Percentiles rank a stretch among this genome's conserved stretches.
Conservation (phyloP, 2,113 vertebrate genomes). For the Syngnathus typhle region DNA sequence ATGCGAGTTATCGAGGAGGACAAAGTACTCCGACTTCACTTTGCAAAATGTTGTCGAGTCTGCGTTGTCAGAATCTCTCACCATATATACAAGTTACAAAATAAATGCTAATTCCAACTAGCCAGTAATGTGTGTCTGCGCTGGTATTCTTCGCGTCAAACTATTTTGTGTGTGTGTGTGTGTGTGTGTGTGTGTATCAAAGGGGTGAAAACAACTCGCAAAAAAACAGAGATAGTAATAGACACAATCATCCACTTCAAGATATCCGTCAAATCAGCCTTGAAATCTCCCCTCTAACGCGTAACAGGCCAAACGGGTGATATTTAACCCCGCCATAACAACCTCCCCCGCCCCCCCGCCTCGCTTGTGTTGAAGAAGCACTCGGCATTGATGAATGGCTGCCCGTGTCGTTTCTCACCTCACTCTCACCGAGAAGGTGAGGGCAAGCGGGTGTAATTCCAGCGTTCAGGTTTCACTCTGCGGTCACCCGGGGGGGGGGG, state of each 20-base stretch:
- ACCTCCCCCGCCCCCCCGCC: background rate
- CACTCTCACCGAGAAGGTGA: conserved; percentile 41
- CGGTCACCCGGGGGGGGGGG: conserved; percentile 44
- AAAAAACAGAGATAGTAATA: too few species aligned
- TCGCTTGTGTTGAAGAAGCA: conserved; percentile 40
- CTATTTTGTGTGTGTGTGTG: too few species aligned
- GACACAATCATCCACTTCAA: too few species aligned
- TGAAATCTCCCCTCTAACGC: too few species aligned
- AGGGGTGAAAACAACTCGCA: too few species aligned
- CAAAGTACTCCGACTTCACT: background rate
- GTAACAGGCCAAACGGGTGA: too few species aligned
- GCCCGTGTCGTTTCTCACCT: conserved; percentile 32
- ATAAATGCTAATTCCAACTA: too few species aligned
- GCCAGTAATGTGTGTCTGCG: too few species aligned
- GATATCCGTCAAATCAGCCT: too few species aligned
- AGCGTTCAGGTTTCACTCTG: conserved; percentile 70
- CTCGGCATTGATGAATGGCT: conserved; percentile 38
- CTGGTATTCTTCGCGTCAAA: too few species aligned
- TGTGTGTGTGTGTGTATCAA: too few species aligned
- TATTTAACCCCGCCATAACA: background rate
- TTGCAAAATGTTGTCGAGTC: background rate
- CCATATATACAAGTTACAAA: too few species aligned
- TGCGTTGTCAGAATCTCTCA: background rate
- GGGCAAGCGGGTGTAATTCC: conserved; percentile 56
- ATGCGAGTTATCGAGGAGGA: background rate